phyloP scores from a whole-genome alignment of 2,797 vertebrate genomes.

The Melopsittacus undulatus region DNA sequence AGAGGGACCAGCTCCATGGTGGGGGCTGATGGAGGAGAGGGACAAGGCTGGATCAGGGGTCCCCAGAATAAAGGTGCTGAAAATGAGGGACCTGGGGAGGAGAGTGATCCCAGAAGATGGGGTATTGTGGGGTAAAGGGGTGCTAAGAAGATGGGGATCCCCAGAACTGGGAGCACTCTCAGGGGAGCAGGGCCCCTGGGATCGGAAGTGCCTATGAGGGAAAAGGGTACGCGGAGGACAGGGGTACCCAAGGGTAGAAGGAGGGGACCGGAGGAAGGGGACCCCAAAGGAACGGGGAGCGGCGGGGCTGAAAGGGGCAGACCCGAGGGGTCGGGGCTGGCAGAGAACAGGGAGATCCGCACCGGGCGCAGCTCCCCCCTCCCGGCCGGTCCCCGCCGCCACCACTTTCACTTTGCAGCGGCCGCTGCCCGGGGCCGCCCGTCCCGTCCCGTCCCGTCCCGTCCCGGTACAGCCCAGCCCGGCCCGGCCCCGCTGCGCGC shows the following conservation, averaged over 20 bases:
- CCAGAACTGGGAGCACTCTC: background rate
- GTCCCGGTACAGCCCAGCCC: background rate
- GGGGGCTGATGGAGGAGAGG: background rate
- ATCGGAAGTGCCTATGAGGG: rapidly evolving
- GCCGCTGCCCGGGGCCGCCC: background rate
- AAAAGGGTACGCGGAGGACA: background rate
- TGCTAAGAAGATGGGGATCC: background rate
- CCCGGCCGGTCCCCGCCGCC: background rate
- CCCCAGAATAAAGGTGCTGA: background rate
- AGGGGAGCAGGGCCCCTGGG: background rate
- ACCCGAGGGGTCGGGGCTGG: background rate
- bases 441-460: background rate
- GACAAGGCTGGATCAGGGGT: no score
- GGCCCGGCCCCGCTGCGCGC: background rate
- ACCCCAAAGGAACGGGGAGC: background rate
- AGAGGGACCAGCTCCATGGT: background rate
- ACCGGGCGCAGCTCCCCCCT: background rate
- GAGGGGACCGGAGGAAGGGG: background rate
- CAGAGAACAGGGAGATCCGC: background rate
- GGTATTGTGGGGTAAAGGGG: background rate
- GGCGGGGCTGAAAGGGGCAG: rapidly evolving
- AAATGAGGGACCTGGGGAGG: rapidly evolving
- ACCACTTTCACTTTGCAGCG: slow-evolving; percentile 14
- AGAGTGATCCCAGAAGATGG: background rate
- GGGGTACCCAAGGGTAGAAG: no score